Evolutionary conservation across 2,888 invertebrate genomes (phyloP), one percentile per base, ranked within the genome.

Genomic region (Xylota sylvarum): DNA sequence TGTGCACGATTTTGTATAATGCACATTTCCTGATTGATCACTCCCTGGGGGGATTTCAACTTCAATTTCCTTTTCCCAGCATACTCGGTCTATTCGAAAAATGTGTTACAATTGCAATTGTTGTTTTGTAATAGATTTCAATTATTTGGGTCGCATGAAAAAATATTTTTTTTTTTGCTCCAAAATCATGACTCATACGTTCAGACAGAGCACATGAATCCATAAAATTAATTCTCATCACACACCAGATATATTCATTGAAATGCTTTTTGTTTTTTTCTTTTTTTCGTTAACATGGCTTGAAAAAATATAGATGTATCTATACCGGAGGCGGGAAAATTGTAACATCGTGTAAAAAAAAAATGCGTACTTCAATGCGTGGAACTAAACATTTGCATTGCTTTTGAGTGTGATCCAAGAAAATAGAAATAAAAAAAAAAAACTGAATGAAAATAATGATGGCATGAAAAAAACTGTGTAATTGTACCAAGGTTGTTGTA

Each of bases 11-110:
- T 72, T 58, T 60, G 14, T 52, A 5, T 32, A 32, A 14, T 72
- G 72, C 85, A 80, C 56, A 86, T 81, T 86, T 86, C 77, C 81
- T 86, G 86, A 86, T 82, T 78, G 81, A 86, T 86, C 78, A 82
- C 86, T 82, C 86, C 81, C 86, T 73, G 55, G 86, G 86, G 85
- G 56, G 32, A 69, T 37, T 30, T 9, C n/a, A 23, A 69, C 48
- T 60, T 62, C 19, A 72, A 65, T 69, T 81, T 82, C 81, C 81
- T 72, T 77, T 60, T 81, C 56, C 70, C 70, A 70, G 35, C 4
- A 14, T 23, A 62, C 17, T 64, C 23, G 17, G 10, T 56, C 48
- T 17, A 6, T 52, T 52, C 3, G 14, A 58, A 48, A 19, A 58
- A 35, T 56, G 6, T 78, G 67, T 43, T 73, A 73, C 73, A 81